Base-by-base conservation (phyloP, 1,140 invertebrate genomes). In the Megathymus violae region DNA sequence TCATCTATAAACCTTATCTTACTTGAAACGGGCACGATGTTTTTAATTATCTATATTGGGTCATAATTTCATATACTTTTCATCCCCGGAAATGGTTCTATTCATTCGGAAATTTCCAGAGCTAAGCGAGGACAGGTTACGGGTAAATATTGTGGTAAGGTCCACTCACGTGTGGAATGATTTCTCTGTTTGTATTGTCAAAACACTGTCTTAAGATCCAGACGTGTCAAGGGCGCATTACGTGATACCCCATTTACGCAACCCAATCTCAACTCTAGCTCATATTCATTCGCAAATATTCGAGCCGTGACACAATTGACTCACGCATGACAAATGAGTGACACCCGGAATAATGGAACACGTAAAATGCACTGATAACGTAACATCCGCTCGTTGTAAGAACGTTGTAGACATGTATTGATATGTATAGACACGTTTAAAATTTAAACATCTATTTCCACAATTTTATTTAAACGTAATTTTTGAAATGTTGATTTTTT, bases 261-360 rank as follows among this genome's bases (percentile, higher is more conserved):
- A 44, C 17, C 14, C 41, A 17, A 44, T 44, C 19, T 44, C 17
- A 44, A 22, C 9, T 11, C 17, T 50, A 50, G 27, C 19, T 50
- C 14, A 31, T 50, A 50, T 34, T 25, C 47, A 13, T 41, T 25
- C 19, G 6, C 17, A 54, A 54, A 54, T 54, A 54, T 54, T 41
- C 41, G 19, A 17, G 50, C 11, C 36, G 50, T 27, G 17, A 19
- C 19, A 54, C 19, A 54, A 54, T 54, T 54, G 36, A 41, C 50
- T 54, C 50, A 54, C 6, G 47, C 14, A 19, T 54, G 50, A 54
- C 50, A 54, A 54, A 25, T 54, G 50, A 54, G 36, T 54, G 50
- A 54, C 50, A 54, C 50, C 50, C 50, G 19, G 50, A 54, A 54
- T 54, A 38, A 54, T 54, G 50, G 50, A 54, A 41, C n/a, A 41